Conservation (phyloP, 1,140 invertebrate species). For the Cherax quadricarinatus region DNA sequence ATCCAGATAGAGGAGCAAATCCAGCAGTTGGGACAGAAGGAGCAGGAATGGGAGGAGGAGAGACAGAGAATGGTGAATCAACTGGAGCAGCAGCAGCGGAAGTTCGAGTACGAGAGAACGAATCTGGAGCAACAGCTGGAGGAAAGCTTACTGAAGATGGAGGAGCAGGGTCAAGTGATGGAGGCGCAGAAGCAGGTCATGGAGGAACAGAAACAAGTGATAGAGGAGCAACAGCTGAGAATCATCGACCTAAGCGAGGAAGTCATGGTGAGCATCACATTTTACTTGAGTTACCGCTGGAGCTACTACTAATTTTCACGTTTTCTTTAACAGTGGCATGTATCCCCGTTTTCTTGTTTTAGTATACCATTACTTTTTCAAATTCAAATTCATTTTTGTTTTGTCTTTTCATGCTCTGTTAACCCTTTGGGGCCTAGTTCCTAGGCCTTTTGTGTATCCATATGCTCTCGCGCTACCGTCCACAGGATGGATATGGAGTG, state of each 20-base stretch:
- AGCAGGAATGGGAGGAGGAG: constrained; percentile 39
- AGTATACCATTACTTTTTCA: too few relatives aligned
- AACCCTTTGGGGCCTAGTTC: too few relatives aligned
- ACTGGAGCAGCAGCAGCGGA: constrained; percentile 6
- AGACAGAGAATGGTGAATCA: not conserved
- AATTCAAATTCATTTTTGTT: too few relatives aligned
- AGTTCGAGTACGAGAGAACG: not conserved
- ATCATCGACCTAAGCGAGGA: constrained; percentile 31
- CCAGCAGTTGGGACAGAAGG: constrained; percentile 9
- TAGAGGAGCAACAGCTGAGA: constrained; percentile 47
- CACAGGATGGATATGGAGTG: too few relatives aligned
- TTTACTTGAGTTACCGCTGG: too few relatives aligned
- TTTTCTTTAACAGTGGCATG: too few relatives aligned
- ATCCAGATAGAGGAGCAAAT: constrained; percentile 28
- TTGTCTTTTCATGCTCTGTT: too few relatives aligned
- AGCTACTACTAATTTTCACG: too few relatives aligned
- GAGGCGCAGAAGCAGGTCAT: constrained; percentile 51
- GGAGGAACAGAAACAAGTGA: constrained; percentile 51
- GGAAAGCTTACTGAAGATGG: constrained; percentile 9
- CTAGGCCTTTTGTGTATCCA: too few relatives aligned
- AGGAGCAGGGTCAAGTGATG: constrained; percentile 47
- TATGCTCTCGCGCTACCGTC: too few relatives aligned
- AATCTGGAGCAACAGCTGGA: not conserved
- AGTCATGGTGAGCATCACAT: not conserved
- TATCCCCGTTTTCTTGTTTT: too few relatives aligned